Evolutionary conservation across 64 coral and sea anemone species (phyloP).

Genomic region (Dendrophyllia cribrosa): DNA sequence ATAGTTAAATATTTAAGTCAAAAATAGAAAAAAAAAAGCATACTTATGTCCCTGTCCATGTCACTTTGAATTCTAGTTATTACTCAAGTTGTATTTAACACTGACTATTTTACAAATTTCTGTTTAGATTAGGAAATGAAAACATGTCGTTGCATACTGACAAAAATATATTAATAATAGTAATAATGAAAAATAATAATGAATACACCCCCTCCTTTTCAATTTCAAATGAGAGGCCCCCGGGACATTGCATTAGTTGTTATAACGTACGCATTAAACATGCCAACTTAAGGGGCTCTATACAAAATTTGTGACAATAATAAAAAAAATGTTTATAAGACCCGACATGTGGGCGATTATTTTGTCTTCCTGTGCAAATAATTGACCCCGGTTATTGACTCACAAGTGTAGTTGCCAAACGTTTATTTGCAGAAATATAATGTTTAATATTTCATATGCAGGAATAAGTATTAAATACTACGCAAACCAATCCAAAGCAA

Average conservation of each 20-base stretch:
- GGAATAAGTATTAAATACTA: no score
- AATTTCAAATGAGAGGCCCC: background rate
- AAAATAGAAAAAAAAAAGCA: no score
- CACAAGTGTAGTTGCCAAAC: background rate
- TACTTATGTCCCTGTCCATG: no score
- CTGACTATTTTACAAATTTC: no score
- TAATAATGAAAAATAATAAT: background rate
- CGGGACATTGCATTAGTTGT: background rate
- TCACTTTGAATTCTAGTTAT: no score
- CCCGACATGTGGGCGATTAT: conserved; percentile 2
- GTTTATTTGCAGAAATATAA: background rate
- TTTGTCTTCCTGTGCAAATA: background rate
- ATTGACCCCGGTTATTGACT: no score
- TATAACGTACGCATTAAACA: background rate
- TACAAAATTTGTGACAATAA: background rate
- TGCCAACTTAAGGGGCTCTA: background rate
- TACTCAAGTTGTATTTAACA: no score
- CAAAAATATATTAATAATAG: no score
- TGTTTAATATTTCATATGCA: background rate
- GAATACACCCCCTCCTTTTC: background rate
- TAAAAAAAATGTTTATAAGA: background rate
- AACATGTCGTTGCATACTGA: no score
- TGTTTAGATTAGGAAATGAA: no score
- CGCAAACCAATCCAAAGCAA: no score
- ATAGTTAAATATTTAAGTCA: no score